phyloP scores from a whole-genome alignment of 1,140 invertebrate genomes.

The Plectrocnemia conspersa region DNA sequence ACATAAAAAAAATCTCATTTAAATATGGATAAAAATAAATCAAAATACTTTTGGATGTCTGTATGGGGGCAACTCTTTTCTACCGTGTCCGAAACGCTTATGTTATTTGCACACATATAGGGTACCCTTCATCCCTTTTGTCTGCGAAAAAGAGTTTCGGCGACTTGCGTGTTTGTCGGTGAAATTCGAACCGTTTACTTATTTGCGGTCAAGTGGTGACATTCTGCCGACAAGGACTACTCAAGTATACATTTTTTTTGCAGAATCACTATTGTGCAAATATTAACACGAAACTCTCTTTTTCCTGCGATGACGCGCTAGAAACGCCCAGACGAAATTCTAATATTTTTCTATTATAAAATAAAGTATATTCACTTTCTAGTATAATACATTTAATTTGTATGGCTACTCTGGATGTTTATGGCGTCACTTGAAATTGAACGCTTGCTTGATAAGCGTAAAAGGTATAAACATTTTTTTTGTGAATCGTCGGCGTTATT shows the following conservation, averaged over 20 bases:
- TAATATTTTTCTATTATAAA: no score
- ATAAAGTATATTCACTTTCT: no score
- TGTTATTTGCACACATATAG: no score
- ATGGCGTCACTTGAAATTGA: slow-evolving; percentile 29
- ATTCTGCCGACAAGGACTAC: slow-evolving; percentile 32
- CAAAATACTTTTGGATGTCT: no score
- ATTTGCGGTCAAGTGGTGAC: slow-evolving; percentile 32
- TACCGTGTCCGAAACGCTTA: slow-evolving; percentile 15
- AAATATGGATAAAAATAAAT: no score
- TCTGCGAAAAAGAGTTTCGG: slow-evolving; percentile 23
- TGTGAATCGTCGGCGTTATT: slow-evolving; percentile 20
- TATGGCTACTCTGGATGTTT: no score
- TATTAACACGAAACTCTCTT: slow-evolving; percentile 24
- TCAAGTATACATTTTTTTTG: slow-evolving; percentile 24
- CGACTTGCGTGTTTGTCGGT: slow-evolving; percentile 11
- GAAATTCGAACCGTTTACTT: slow-evolving; percentile 26
- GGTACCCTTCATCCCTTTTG: slow-evolving; percentile 27
- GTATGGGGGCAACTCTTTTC: no score
- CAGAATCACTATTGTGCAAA: slow-evolving; percentile 33
- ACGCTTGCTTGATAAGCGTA: slow-evolving; percentile 15
- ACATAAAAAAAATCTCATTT: no score
- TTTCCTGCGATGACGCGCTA: no score
- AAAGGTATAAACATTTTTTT: slow-evolving; percentile 20
- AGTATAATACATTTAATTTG: no score
- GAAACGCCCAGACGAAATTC: no score